These are phyloP conservation scores for Euwallacea fornicatus DNA, from an alignment of 1,140 invertebrate species.

Conservation along the genomic window DNA sequence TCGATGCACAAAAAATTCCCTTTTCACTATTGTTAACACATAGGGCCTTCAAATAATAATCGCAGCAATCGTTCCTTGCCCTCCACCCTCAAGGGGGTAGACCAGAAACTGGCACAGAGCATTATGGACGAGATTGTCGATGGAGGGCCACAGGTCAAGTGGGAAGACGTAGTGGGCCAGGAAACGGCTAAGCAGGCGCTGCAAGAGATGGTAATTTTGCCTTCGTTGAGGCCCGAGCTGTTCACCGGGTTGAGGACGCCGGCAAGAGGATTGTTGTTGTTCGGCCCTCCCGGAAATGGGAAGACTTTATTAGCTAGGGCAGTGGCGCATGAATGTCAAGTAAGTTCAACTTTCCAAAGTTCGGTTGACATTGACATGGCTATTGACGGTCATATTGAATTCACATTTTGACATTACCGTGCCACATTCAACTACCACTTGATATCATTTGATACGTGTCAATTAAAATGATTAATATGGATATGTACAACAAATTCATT, in stretches of 20 bases:
- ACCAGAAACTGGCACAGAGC: slow-evolving; percentile 86
- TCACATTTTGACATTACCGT: slow-evolving; percentile 5
- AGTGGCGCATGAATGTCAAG: slow-evolving; percentile 85
- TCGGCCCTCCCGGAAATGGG: slow-evolving; percentile 89
- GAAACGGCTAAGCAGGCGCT: slow-evolving; percentile 92
- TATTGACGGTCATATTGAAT: too few relatives aligned
- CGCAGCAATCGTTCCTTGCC: slow-evolving; percentile 22
- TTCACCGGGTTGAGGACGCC: slow-evolving; percentile 90
- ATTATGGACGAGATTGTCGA: slow-evolving; percentile 75
- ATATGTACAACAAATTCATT: too few relatives aligned
- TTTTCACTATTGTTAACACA: too few relatives aligned
- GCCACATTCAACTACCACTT: background rate
- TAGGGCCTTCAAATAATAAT: slow-evolving; percentile 19
- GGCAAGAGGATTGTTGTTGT: slow-evolving; percentile 88
- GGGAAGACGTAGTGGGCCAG: slow-evolving; percentile 92
- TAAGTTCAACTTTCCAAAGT: slow-evolving; percentile 9
- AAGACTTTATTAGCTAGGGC: slow-evolving; percentile 90
- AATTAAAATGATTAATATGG: too few relatives aligned
- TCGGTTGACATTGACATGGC: too few relatives aligned
- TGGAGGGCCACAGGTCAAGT: slow-evolving; percentile 77
- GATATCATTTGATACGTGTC: background rate
- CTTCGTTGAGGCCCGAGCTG: slow-evolving; percentile 90
- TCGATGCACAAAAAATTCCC: background rate
- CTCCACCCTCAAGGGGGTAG: slow-evolving; percentile 71
- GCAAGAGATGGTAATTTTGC: slow-evolving; percentile 96